Evolutionary conservation across 2,797 vertebrate genomes (phyloP).

Genomic region (Dromococcyx pavoninus): DNA sequence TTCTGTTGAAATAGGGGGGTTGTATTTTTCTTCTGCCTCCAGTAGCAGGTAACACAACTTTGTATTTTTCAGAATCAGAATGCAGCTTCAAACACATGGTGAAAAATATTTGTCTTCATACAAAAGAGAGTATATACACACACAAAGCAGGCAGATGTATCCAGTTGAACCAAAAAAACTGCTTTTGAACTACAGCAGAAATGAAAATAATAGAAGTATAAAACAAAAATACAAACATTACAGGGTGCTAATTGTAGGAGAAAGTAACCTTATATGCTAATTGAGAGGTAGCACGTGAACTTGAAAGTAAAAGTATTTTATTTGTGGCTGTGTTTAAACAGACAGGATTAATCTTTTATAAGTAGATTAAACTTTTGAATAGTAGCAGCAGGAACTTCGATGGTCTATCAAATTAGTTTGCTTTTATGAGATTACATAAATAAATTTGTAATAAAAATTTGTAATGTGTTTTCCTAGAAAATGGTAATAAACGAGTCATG

Average conservation of each 20-base stretch:
- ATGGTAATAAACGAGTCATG: neutral
- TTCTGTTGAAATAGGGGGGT: neutral
- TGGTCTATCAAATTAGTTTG: neutral
- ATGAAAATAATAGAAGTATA: neutral
- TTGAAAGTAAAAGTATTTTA: neutral
- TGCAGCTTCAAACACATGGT: neutral
- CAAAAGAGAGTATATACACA: neutral
- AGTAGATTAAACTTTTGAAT: neutral
- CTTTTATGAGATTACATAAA: neutral
- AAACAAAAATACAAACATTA: neutral
- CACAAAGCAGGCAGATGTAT: neutral
- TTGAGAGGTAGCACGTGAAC: neutral
- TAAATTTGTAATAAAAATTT: neutral
- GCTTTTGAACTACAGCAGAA: neutral
- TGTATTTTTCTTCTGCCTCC: neutral
- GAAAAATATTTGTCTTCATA: neutral
- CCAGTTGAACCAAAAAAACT: neutral
- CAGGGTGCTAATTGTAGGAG: neutral
- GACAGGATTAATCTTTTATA: neutral
- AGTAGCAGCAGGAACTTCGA: neutral
- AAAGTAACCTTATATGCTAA: neutral
- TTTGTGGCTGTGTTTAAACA: neutral
- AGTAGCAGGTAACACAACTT: neutral
- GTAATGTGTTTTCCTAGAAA: neutral
- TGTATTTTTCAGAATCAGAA: neutral